Evolutionary conservation across 2,888 invertebrate species (phyloP).

Genomic region (Eudasyphora cyanicolor): DNA sequence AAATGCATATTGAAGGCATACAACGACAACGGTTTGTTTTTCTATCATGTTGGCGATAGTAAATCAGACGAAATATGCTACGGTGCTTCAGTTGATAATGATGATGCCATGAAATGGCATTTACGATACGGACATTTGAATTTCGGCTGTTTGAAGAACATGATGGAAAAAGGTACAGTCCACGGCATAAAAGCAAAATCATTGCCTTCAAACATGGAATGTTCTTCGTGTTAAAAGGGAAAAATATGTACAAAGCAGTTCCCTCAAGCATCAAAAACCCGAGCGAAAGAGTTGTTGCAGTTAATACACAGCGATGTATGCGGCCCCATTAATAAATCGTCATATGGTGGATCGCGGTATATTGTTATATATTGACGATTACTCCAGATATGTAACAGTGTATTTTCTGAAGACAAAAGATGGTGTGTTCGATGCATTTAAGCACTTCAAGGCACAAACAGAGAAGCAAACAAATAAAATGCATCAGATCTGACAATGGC

Average conservation of each 20-base stretch:
- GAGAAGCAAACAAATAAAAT: slow-evolving; percentile 23
- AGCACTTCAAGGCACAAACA: background rate
- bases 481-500: no score
- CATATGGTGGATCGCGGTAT: background rate
- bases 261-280: background rate
- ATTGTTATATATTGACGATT: slow-evolving; percentile 32
- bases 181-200: slow-evolving; percentile 34
- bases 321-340: background rate
- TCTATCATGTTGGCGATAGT: background rate
- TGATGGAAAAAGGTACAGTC: slow-evolving; percentile 41
- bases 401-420: slow-evolving; percentile 31
- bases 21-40: background rate
- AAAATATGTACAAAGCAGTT: slow-evolving; percentile 43
- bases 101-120: slow-evolving; percentile 50
- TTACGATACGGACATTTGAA: slow-evolving; percentile 41
- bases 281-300: background rate
- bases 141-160: slow-evolving; percentile 35
- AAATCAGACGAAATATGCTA: background rate
- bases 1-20: background rate
- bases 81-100: background rate
- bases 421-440: slow-evolving; percentile 17
- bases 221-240: slow-evolving; percentile 50
- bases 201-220: slow-evolving; percentile 14
- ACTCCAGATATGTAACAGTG: slow-evolving; percentile 11
- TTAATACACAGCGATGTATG: background rate